Evolutionary conservation across 2,113 vertebrate genomes (phyloP).

Genomic region (Gasterosteus aculeatus): DNA sequence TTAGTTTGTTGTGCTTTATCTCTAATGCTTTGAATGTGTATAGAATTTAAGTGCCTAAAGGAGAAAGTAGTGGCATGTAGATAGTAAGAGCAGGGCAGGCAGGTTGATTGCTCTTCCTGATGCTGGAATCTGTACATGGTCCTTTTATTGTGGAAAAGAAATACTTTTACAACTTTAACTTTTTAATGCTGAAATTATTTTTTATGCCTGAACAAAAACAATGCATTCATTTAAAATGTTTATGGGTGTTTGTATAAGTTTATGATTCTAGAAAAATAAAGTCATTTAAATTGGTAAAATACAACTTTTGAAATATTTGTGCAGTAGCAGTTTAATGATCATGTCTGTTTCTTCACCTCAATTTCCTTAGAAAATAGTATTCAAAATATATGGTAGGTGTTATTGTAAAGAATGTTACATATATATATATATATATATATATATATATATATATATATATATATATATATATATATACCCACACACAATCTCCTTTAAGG

Average conservation of each 20-base stretch:
- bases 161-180: slow-evolving; percentile 42
- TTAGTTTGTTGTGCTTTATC: slow-evolving; percentile 9
- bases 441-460: too few species aligned
- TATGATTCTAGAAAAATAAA: neutral
- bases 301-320: neutral
- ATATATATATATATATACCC: too few species aligned
- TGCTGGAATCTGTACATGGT: slow-evolving; percentile 31
- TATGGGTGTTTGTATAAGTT: slow-evolving; percentile 8
- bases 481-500: neutral
- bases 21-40: slow-evolving; percentile 18
- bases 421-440: too few species aligned
- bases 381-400: too few species aligned
- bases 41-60: slow-evolving; percentile 27
- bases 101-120: slow-evolving; percentile 22
- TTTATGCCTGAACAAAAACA: slow-evolving; percentile 56
- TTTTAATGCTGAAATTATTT: slow-evolving; percentile 49
- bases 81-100: neutral
- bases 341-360: neutral
- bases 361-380: neutral
- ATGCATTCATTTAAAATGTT: slow-evolving; percentile 16
- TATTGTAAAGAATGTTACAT: too few species aligned
- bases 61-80: slow-evolving; percentile 6
- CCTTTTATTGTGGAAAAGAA: slow-evolving; percentile 18
- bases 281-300: neutral
- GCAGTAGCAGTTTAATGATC: neutral